Percentiles rank a stretch among this genome's conserved stretches.
Evolutionary conservation across 2,797 vertebrate species (phyloP).

Genomic region (Myiotriccus ornatus): DNA sequence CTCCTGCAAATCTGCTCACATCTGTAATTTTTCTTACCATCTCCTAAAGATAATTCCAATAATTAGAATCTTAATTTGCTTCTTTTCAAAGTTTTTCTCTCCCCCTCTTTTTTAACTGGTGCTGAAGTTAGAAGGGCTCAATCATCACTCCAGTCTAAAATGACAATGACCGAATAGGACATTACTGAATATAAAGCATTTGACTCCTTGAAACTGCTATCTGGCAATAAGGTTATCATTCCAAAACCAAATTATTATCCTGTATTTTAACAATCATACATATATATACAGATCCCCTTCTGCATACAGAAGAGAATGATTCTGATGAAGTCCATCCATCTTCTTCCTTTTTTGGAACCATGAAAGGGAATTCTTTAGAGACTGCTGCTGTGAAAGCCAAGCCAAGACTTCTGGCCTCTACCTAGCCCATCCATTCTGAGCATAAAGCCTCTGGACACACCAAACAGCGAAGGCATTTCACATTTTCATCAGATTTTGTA

Average conservation of each 20-base stretch:
- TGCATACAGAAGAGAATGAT: neutral
- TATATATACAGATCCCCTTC: neutral
- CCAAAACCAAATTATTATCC: neutral
- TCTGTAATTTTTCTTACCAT: neutral
- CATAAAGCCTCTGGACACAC: neutral
- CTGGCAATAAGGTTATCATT: neutral
- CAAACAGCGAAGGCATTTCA: neutral
- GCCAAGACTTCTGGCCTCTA: neutral
- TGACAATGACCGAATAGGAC: neutral
- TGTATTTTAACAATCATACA: neutral
- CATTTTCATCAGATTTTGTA: neutral
- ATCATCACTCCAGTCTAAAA: neutral
- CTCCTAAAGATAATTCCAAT: neutral
- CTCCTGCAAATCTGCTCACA: neutral
- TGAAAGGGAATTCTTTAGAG: neutral
- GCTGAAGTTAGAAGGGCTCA: neutral
- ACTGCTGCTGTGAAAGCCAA: neutral
- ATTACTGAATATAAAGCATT: neutral
- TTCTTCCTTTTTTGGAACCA: neutral
- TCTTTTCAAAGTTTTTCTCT: neutral
- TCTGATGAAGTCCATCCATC: neutral
- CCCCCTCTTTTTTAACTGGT: rapidly evolving
- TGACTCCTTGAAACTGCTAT: neutral
- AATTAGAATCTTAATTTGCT: neutral
- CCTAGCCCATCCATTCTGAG: neutral